phyloP scores from a whole-genome alignment of 2,113 vertebrate species.

The Hemichromis elongatus region DNA sequence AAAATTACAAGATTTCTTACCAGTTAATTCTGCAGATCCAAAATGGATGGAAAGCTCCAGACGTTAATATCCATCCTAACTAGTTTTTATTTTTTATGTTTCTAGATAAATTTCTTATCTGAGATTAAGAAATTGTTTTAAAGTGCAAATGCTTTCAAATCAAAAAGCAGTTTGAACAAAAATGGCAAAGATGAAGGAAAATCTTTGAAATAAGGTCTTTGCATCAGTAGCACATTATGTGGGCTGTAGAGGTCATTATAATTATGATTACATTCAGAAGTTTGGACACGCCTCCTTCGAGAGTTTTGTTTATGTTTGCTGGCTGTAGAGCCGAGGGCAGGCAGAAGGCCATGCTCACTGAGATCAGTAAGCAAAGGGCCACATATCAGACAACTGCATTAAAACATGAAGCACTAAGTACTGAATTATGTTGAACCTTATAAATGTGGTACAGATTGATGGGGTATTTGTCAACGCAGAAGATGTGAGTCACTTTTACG shows the following conservation, averaged over 20 bases:
- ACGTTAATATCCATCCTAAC: not conserved
- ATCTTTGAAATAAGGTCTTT: not conserved
- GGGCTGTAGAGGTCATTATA: not conserved
- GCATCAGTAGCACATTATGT: not conserved
- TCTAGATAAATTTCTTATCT: not conserved
- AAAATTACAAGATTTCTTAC: not conserved
- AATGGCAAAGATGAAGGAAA: not conserved
- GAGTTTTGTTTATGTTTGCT: not conserved
- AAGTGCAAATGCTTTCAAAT: not conserved
- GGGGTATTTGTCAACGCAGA: not conserved
- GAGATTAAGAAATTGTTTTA: not conserved
- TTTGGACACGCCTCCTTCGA: not conserved
- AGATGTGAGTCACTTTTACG: not conserved
- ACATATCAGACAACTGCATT: not conserved
- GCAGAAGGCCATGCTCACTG: not conserved
- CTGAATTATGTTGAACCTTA: not conserved
- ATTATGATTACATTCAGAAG: not conserved
- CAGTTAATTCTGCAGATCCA: not conserved
- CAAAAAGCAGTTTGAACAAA: not conserved
- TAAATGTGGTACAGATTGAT: not conserved
- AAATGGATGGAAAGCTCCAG: not conserved
- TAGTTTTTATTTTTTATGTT: not conserved
- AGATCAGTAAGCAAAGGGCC: not conserved
- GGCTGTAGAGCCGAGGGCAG: not conserved
- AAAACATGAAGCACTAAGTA: not conserved